Evolutionary conservation across 2,113 vertebrate species (phyloP).

Genomic region (Limanda limanda): DNA sequence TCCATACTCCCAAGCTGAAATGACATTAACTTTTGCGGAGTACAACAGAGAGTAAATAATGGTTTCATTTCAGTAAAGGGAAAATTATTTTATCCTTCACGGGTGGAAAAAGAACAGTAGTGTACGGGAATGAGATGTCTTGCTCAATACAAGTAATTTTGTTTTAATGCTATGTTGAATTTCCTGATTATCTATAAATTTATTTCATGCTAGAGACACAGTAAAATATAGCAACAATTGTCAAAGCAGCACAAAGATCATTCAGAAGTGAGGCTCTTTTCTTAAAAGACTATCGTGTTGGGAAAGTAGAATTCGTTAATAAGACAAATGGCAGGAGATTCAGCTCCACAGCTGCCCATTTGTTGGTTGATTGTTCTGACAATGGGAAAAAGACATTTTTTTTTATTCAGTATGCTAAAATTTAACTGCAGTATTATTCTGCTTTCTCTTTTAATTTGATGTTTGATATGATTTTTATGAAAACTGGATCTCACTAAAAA

Average conservation of each 20-base stretch:
- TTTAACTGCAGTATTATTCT: constrained; percentile 10
- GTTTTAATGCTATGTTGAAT: background rate
- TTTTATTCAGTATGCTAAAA: constrained; percentile 6
- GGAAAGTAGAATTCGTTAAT: constrained; percentile 5
- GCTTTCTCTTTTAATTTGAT: background rate
- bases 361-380: constrained; percentile 5
- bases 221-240: no score
- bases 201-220: no score
- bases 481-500: background rate
- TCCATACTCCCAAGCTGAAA: constrained; percentile 1
- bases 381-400: constrained; percentile 26
- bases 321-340: constrained; percentile 23
- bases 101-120: background rate
- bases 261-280: no score
- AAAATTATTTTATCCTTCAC: background rate
- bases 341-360: constrained; percentile 13
- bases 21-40: background rate
- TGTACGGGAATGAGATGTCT: background rate
- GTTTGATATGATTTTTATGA: background rate
- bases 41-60: constrained; percentile 3
- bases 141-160: background rate
- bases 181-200: no score
- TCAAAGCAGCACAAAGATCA: no score
- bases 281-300: no score
- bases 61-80: constrained; percentile 11